phyloP scores from a whole-genome alignment of 2,888 invertebrate genomes.

The Pinctada fucata region DNA sequence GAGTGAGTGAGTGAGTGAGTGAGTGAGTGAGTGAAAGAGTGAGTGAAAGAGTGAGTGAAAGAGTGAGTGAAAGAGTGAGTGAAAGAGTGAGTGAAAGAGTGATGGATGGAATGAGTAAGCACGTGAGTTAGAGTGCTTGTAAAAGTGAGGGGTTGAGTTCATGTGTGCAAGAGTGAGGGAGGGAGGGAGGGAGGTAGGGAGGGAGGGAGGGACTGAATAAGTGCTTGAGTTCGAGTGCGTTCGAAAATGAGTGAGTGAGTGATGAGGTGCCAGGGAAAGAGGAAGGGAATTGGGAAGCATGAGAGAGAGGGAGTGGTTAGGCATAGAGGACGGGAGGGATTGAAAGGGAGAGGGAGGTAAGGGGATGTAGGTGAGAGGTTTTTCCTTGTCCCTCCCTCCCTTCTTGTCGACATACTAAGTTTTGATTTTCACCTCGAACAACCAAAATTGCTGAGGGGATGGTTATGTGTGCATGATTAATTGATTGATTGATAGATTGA shows the following conservation, averaged over 20 bases:
- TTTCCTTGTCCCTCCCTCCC: too few relatives aligned
- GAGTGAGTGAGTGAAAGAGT: background rate
- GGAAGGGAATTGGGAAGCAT: slow-evolving; percentile 9
- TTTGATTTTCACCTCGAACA: too few relatives aligned
- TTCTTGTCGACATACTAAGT: too few relatives aligned
- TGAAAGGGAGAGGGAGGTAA: too few relatives aligned
- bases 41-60: background rate
- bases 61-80: background rate
- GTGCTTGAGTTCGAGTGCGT: slow-evolving; percentile 5
- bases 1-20: slow-evolving; percentile 2
- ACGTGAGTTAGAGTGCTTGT: background rate
- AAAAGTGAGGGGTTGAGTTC: background rate
- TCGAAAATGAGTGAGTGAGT: slow-evolving; percentile 11
- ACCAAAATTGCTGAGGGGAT: too few relatives aligned
- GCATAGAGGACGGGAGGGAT: too few relatives aligned
- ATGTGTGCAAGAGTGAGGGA: slow-evolving; percentile 21
- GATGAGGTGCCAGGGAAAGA: slow-evolving; percentile 1
- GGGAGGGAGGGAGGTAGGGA: slow-evolving; percentile 11
- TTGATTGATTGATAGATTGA: too few relatives aligned
- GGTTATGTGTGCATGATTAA: too few relatives aligned
- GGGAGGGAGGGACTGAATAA: slow-evolving; percentile 1
- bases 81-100: background rate
- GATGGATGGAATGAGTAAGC: background rate
- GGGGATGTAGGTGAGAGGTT: too few relatives aligned
- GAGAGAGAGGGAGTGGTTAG: slow-evolving; percentile 15